A percentile compares a stretch with the other conserved stretches of the same genome.
Conservation (phyloP, 1,140 invertebrate genomes). For the Scaptomyza pallida region DNA sequence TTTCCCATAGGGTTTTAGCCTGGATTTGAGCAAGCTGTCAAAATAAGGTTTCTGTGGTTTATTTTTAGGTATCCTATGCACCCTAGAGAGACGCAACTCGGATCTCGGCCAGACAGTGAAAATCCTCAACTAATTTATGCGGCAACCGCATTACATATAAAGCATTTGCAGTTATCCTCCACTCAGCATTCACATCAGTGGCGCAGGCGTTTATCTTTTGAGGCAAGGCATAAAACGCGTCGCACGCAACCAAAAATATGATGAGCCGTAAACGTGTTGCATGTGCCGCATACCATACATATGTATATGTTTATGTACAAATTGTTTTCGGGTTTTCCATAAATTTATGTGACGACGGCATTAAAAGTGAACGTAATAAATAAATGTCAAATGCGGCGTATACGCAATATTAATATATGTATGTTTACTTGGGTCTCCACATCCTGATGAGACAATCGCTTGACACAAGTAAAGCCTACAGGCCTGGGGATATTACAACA, state of each 20-base stretch:
- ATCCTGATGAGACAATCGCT: constrained; percentile 61
- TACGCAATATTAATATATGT: constrained; percentile 62
- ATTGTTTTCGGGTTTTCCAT: constrained; percentile 67
- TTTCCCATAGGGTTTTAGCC: constrained; percentile 10
- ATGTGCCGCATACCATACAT: constrained; percentile 15
- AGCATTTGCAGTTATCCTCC: constrained; percentile 38
- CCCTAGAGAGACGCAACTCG: constrained; percentile 16
- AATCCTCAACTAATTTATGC: constrained; percentile 70
- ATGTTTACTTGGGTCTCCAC: constrained; percentile 1
- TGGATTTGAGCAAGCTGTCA: constrained; percentile 6
- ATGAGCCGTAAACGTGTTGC: constrained; percentile 69
- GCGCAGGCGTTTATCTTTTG: not conserved
- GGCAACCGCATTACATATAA: constrained; percentile 31
- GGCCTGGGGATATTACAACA: constrained; percentile 68
- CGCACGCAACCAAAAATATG: constrained; percentile 42
- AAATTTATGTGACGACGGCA: constrained; percentile 65
- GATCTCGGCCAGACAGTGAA: constrained; percentile 37
- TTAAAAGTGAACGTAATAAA: constrained; percentile 60
- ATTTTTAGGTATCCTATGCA: constrained; percentile 32
- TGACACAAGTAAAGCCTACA: constrained; percentile 50
- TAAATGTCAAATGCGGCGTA: constrained; percentile 63
- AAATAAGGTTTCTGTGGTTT: constrained; percentile 40
- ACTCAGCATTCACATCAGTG: constrained; percentile 9
- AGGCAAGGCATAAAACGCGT: constrained; percentile 41
- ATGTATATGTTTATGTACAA: constrained; percentile 8